phyloP scores from a whole-genome alignment of 1,140 invertebrate species.

The Acromyrmex heyeri region DNA sequence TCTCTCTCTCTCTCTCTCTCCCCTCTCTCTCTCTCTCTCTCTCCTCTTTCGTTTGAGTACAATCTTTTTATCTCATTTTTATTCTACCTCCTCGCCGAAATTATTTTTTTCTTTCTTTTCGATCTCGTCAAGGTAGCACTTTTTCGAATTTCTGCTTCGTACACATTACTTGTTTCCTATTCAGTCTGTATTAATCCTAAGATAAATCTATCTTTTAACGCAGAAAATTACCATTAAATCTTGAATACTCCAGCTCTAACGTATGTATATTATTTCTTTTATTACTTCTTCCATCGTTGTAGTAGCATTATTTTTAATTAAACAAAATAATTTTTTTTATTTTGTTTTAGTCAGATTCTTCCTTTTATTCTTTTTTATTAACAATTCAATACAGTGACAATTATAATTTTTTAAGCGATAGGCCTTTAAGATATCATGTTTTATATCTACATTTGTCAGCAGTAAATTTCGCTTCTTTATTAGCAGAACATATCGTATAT shows the following conservation, averaged over 20 bases:
- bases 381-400: neutral
- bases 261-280: neutral
- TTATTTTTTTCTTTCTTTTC: slow-evolving; percentile 59
- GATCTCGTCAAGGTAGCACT: slow-evolving; percentile 18
- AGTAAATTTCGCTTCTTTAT: neutral
- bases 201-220: neutral
- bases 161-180: slow-evolving; percentile 60
- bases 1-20: slow-evolving; percentile 16
- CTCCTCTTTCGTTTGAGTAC: slow-evolving; percentile 31
- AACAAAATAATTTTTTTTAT: neutral
- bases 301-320: neutral
- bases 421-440: neutral
- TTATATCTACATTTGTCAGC: neutral
- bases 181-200: slow-evolving; percentile 20
- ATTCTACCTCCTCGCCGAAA: slow-evolving; percentile 21
- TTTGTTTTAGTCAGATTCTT: neutral
- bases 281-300: neutral
- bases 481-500: neutral
- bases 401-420: neutral
- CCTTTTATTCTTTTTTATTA: neutral
- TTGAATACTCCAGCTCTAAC: neutral
- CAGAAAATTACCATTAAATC: neutral
- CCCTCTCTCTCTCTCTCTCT: slow-evolving; percentile 14
- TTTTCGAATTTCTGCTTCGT: slow-evolving; percentile 48
- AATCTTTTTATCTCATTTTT: slow-evolving; percentile 66